Evolutionary conservation across 2,797 vertebrate genomes (phyloP).

Genomic region (Lepidocolaptes lacrymiger): DNA sequence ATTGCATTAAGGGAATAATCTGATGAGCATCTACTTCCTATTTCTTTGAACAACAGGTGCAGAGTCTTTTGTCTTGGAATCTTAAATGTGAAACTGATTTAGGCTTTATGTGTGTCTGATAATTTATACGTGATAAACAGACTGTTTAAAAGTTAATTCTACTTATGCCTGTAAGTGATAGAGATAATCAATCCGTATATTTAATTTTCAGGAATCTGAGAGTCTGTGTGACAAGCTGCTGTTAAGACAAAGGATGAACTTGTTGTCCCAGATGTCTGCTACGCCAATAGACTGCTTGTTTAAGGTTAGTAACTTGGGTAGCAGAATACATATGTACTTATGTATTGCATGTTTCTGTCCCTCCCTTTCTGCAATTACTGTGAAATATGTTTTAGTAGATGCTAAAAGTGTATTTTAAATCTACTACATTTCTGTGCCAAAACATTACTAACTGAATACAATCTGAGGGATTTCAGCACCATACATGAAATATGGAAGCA

Average conservation of each 20-base stretch:
- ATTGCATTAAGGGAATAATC: neutral
- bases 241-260: constrained; percentile 89
- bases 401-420: neutral
- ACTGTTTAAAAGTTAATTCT: neutral
- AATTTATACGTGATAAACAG: neutral
- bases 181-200: neutral
- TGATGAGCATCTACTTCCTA: neutral
- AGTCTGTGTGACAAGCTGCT: constrained; percentile 82
- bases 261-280: constrained; percentile 85
- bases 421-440: neutral
- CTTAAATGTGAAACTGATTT: neutral
- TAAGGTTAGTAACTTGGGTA: constrained; percentile 80
- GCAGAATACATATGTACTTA: neutral
- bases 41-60: neutral
- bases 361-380: neutral
- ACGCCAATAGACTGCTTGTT: constrained; percentile 90
- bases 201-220: constrained; percentile 79
- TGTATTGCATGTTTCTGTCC: accelerated
- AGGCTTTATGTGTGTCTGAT: neutral
- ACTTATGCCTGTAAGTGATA: neutral
- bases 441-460: neutral
- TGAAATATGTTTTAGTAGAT: neutral
- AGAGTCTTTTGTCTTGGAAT: neutral
- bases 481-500: neutral
- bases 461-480: accelerated